Evolutionary conservation across 1,140 invertebrate genomes (phyloP), one percentile per base, ranked within the genome.

Genomic region (Pachyrhynchus sulphureomaculatus): DNA sequence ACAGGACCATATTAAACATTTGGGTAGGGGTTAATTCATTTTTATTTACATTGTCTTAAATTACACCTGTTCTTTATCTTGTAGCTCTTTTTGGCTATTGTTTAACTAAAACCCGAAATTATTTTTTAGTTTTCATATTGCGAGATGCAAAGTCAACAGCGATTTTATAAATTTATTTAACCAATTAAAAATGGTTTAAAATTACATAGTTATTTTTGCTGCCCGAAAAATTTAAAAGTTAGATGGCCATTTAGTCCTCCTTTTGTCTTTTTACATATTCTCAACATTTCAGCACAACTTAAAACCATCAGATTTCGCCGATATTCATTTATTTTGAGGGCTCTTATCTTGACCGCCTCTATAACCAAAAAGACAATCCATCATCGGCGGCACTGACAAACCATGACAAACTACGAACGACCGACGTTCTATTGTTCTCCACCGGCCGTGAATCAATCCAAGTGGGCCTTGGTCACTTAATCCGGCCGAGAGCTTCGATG

Each of bases 391-490:
- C 47, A 48, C 47, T 53, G 58, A 60, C 48, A 61, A 61, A 61
- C 58, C 37, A 61, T 61, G 58, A 61, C 58, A 61, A 61, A 61
- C 58, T 48, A 61, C 58, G 49, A 44, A 18, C 58, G 48, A 48
- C 48, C 48, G 21, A 26, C 48, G 48, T 58, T 49, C 58, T 37
- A 53, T 61, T 61, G 58, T 61, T 61, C 58, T 47, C 58, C 17
- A 15, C 36, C 33, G 39, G 49, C 34, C 36, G 33, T 39, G 55
- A 59, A 59, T 59, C 57, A 51, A 41, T 61, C 41, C 54, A 49
- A 53, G 52, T 66, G 65, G 65, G 52, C 65, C 51, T 44, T 66
- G 65, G 65, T 66, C 65, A 66, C 48, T 42, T 66, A 66, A 66
- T 66, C 65, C 65, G 21, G 37, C 8, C 49, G 15, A 57, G 39